Evolutionary conservation across 2,888 invertebrate species (phyloP), one percentile per base, ranked within the genome.

Genomic region (Agriopis aurantiaria): DNA sequence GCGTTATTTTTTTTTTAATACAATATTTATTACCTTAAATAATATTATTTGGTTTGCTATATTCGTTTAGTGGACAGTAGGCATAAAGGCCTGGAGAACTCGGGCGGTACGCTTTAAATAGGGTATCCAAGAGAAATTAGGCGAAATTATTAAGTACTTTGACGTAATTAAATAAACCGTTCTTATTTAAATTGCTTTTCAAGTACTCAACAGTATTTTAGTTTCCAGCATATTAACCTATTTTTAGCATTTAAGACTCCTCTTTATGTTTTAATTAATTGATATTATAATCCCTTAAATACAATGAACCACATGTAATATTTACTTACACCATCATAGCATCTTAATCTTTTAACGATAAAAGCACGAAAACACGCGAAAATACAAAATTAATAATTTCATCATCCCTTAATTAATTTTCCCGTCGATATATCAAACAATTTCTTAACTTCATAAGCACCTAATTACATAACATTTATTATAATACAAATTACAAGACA

Each of bases 401-500:
- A 63, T 53, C 51, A 63, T 43, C 55, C 23, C 46, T 23, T 69
- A 57, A 69, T 62, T 62, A 71, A 57, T 59, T 66, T 51, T 43
- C 46, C 12, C 66, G 46, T 67, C 70, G 63, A 71, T 66, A 64
- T 55, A 67, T 51, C 59, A 64, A 63, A 69, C 57, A 57, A 63
- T 63, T 53, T 69, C 53, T 49, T 63, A 71, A 67, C 70, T 63
- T 71, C 52, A 66, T 66, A 63, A 67, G 62, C 51, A 58, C 56
- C 65, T 58, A 62, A 69, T 69, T 65, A 62, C 58, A 69, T 48
- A 62, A 53, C 57, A 51, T 63, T 71, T 66, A 71, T 49, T 66
- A 51, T 59, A 56, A 67, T 71, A 71, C 66, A 67, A 66, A 71
- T 66, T 67, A 66, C 70, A 63, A 67, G 59, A 71, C 70, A 67